A percentile compares a stretch with the other conserved stretches of the same genome.
Evolutionary conservation across 2,113 vertebrate genomes (phyloP).

Genomic region (Eulemur rufifrons): DNA sequence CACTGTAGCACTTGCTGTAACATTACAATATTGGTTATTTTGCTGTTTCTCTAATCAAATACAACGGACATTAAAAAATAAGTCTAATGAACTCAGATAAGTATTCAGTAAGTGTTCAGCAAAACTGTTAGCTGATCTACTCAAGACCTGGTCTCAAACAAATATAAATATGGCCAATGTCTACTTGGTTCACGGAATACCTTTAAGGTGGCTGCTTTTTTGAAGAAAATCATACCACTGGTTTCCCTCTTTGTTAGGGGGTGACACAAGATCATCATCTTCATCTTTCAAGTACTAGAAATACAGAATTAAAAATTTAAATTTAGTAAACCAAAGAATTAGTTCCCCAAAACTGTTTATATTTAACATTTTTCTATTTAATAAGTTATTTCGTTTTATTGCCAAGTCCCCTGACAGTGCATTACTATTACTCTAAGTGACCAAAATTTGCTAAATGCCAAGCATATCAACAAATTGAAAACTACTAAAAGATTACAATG

Average conservation of each 20-base stretch:
- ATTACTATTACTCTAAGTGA: not conserved
- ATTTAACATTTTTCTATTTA: not conserved
- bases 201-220: slow-evolving; percentile 92
- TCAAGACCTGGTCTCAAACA: not conserved
- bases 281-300: slow-evolving; percentile 98
- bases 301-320: slow-evolving; percentile 3
- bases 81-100: not conserved
- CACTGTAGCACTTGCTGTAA: no score
- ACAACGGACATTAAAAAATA: not conserved
- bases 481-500: not conserved
- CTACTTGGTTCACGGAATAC: slow-evolving; percentile 61
- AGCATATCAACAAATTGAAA: not conserved
- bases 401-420: not conserved
- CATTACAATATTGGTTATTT: not conserved
- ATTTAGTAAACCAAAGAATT: not conserved
- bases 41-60: slow-evolving; percentile 9
- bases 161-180: not conserved
- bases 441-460: not conserved
- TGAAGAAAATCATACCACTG: slow-evolving; percentile 97
- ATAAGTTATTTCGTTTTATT: not conserved
- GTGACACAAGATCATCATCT: slow-evolving; percentile 96
- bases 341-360: not conserved
- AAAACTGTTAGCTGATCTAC: not conserved
- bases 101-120: not conserved
- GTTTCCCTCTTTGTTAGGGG: slow-evolving; percentile 95